Evolutionary conservation across 2,888 invertebrate genomes (phyloP).

Genomic region (Mayetiola destructor): DNA sequence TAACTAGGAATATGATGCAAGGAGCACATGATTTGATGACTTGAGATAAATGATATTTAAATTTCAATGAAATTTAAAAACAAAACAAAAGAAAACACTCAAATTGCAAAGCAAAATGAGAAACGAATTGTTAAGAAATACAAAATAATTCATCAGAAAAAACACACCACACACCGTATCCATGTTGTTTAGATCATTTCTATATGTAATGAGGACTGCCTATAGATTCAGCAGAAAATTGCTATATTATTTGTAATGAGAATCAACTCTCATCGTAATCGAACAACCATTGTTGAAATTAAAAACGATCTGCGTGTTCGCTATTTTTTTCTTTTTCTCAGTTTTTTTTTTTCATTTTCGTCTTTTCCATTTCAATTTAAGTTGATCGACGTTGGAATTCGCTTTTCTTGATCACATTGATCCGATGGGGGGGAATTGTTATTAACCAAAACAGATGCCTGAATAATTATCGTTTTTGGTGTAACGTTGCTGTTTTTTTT

Average conservation of each 20-base stretch:
- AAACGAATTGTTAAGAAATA: too few species aligned
- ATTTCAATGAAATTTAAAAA: not conserved
- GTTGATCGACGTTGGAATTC: not conserved
- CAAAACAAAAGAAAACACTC: not conserved
- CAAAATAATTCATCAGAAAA: too few species aligned
- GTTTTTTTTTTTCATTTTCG: not conserved
- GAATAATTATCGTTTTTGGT: not conserved
- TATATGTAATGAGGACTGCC: too few species aligned
- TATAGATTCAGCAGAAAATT: too few species aligned
- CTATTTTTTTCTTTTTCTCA: not conserved
- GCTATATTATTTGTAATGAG: not conserved
- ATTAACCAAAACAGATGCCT: not conserved
- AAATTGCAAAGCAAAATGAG: too few species aligned
- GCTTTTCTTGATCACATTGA: conserved; percentile 7
- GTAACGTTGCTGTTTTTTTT: not conserved
- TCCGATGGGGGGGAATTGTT: not conserved
- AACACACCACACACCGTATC: too few species aligned
- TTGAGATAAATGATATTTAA: conserved; percentile 11
- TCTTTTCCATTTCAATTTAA: too few species aligned
- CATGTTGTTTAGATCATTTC: too few species aligned
- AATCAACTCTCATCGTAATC: not conserved
- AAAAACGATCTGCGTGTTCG: not conserved
- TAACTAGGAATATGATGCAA: conserved; percentile 5
- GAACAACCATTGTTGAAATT: conserved; percentile 7
- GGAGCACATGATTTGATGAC: conserved; percentile 6